Percentiles rank a stretch among this genome's conserved stretches.
These are phyloP conservation scores for Henricia sp. DNA, from an alignment of 53 echinoderm and acorn worm genomes.

Conservation along the genomic window DNA sequence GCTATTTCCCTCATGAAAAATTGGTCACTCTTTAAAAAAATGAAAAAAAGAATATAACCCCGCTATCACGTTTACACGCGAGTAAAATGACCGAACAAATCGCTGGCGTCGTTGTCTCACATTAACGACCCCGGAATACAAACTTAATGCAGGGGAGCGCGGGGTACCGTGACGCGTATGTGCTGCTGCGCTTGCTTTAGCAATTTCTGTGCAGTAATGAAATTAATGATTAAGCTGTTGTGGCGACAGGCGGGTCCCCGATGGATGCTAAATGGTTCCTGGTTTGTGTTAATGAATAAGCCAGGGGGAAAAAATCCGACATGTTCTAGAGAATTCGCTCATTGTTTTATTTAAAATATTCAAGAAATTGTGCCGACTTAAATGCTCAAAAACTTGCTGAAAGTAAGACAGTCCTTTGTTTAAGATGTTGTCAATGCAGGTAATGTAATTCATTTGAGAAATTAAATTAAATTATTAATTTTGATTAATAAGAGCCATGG, in stretches of 20 bases:
- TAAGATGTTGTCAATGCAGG: too few species aligned
- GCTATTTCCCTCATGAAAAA: not conserved
- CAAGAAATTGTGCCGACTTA: too few species aligned
- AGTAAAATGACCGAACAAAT: not conserved
- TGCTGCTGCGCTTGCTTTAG: not conserved
- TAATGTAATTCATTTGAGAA: too few species aligned
- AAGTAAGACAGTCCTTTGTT: too few species aligned
- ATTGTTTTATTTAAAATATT: not conserved
- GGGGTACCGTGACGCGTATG: not conserved
- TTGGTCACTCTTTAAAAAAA: not conserved
- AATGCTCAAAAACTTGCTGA: too few species aligned
- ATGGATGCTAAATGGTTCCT: constrained; percentile 16
- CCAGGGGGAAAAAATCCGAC: not conserved
- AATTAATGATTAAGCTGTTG: constrained; percentile 44
- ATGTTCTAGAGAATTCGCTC: not conserved
- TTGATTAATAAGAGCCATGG: too few species aligned
- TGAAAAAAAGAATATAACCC: not conserved
- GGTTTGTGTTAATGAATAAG: constrained; percentile 47
- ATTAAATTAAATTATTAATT: too few species aligned
- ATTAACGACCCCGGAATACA: constrained; percentile 12
- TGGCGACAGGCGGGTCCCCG: constrained; percentile 10
- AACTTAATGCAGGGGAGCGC: constrained; percentile 5
- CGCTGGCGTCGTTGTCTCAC: not conserved
- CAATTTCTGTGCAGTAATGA: constrained; percentile 38
- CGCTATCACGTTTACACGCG: not conserved